Conservation (phyloP, 2,113 vertebrate genomes). For the Heteronetta atricapilla region DNA sequence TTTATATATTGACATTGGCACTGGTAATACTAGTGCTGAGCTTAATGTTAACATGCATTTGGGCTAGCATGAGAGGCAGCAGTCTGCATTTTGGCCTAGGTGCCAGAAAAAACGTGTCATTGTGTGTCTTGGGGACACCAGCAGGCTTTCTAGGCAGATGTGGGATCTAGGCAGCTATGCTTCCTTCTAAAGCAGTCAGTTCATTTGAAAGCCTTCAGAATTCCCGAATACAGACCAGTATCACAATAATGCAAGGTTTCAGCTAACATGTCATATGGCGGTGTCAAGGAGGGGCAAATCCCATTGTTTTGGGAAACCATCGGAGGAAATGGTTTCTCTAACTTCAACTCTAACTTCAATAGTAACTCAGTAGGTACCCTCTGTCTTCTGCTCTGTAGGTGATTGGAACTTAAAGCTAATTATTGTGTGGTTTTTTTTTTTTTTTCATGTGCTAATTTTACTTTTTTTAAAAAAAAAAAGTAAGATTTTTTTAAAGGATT, state of each 20-base stretch:
- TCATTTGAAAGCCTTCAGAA: background rate
- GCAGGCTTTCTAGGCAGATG: background rate
- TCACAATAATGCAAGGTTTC: background rate
- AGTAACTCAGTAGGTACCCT: background rate
- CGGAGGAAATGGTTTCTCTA: background rate
- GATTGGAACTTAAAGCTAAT: background rate
- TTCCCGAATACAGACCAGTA: background rate
- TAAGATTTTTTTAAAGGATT: background rate
- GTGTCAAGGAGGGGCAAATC: background rate
- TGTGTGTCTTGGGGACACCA: background rate
- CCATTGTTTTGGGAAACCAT: rapidly evolving
- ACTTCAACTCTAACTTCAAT: rapidly evolving
- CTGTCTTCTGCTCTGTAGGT: background rate
- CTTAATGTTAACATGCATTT: background rate
- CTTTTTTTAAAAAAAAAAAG: no score
- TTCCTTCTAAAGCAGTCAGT: background rate
- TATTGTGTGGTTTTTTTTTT: background rate
- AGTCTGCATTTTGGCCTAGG: background rate
- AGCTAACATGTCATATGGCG: background rate
- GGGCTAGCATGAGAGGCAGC: background rate
- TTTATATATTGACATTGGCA: background rate
- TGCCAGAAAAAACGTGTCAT: background rate
- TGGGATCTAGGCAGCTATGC: background rate
- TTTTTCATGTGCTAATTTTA: background rate
- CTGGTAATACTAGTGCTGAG: background rate